Conservation (phyloP, 35 echinoderm and acorn worm genomes). For the Amphiura filiformis region DNA sequence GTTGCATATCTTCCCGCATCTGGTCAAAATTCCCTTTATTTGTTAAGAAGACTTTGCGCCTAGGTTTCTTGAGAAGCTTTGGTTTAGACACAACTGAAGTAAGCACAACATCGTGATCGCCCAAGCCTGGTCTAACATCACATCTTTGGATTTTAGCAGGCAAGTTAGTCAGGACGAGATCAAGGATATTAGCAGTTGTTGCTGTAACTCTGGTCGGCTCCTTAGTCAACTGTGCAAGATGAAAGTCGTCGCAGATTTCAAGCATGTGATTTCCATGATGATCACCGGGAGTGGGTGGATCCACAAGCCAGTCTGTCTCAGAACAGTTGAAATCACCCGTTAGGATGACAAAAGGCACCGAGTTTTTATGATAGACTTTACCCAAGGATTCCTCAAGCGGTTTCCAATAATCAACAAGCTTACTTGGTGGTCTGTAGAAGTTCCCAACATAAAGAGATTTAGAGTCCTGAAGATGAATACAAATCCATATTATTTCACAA, state of each 20-base stretch:
- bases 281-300: background rate
- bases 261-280: conserved; percentile 12
- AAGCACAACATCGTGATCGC: background rate
- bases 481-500: conserved; percentile 37
- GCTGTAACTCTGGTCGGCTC: background rate
- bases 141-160: background rate
- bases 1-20: background rate
- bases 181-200: background rate
- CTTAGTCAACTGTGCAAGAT: conserved; percentile 1
- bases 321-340: conserved; percentile 13
- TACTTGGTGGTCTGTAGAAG: background rate
- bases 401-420: conserved; percentile 11
- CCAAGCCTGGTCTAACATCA: background rate
- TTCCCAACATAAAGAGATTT: conserved; percentile 29
- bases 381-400: conserved; percentile 8
- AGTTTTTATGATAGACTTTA: background rate
- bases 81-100: background rate
- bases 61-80: background rate
- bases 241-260: background rate
- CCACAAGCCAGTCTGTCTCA: background rate
- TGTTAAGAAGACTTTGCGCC: conserved; percentile 1
- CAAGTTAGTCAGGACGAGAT: conserved; percentile 17
- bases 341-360: background rate
- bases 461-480: conserved; percentile 12
- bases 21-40: conserved; percentile 11